Conservation (phyloP, 1,140 invertebrate species). For the Triops cancriformis region DNA sequence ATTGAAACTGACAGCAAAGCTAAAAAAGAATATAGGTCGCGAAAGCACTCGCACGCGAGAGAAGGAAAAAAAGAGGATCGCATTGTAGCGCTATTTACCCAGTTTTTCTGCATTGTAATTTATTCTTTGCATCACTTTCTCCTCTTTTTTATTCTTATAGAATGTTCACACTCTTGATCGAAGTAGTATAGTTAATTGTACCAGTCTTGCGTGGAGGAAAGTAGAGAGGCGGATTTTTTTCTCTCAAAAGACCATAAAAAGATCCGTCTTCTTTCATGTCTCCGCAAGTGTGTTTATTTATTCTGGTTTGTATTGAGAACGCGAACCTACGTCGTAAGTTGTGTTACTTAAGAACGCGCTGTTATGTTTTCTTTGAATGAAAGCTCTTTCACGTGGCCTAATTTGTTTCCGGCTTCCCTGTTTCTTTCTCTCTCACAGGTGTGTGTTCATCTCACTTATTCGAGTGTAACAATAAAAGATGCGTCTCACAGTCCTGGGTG, state of each 20-base stretch:
- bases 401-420: background rate
- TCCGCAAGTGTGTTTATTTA: background rate
- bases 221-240: too few relatives aligned
- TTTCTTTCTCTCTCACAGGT: conserved; percentile 15
- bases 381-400: background rate
- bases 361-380: background rate
- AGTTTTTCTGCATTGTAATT: background rate
- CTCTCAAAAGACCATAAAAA: background rate
- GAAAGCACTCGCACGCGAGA: background rate
- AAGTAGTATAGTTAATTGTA: too few relatives aligned
- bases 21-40: background rate
- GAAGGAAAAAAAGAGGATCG: background rate
- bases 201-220: too few relatives aligned
- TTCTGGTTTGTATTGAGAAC: background rate
- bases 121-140: background rate
- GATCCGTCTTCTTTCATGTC: background rate
- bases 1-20: background rate
- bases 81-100: background rate
- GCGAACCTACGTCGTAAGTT: background rate
- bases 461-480: conserved; percentile 48
- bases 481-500: conserved; percentile 40
- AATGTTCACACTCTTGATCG: too few relatives aligned
- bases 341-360: background rate
- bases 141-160: too few relatives aligned
- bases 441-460: conserved; percentile 37